Base-by-base conservation (phyloP, 2,113 vertebrate species). In the Xenopus laevis region DNA sequence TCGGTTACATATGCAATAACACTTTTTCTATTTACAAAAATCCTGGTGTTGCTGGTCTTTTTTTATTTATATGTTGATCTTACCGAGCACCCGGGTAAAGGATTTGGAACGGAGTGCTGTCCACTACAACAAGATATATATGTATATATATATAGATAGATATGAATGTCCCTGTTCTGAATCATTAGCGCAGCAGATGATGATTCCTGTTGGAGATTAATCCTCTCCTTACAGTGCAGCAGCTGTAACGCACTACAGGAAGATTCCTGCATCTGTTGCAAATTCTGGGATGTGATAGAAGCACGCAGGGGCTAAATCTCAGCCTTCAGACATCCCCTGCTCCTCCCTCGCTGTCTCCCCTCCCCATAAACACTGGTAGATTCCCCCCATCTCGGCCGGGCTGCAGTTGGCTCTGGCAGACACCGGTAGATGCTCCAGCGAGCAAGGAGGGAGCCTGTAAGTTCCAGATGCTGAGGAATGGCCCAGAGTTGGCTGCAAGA, bases 351-450 rank as follows among this genome's bases (percentile, higher is more conserved):
- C 64, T 18, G 13, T 67, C 65, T 50, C 4, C n/a, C 46, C 15
- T 10, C 12, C 46, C 65, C 65, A 40, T 61, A 55, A 45, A 52
- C 47, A n/a, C 72, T 68, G 73, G 55, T 58, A 68, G n/a, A 52
- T 21, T 70, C 17, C 33, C 30, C 73, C 65, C 65, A 16, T 33
- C 57, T 75, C 73, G 40, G 68, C 65, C 68, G 65, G 66, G 66
- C 16, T 63, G 66, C 73, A 62, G 73, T 63, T n/a, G 17, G 21
- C 64, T 65, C 62, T 46, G 44, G 72, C 72, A 74, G 65, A 74
- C 72, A 21, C 72, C 52, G 47, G 64, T 65, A 68, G 72, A 59
- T 74, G 65, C 65, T 55, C 20, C 11, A 13, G 47, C 52, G 62
- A 65, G 61, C 23, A 27, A 16, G 50, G 55, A 13, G 13, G 21